phyloP scores from a whole-genome alignment of 2,113 vertebrate species.

The Hippotragus niger region DNA sequence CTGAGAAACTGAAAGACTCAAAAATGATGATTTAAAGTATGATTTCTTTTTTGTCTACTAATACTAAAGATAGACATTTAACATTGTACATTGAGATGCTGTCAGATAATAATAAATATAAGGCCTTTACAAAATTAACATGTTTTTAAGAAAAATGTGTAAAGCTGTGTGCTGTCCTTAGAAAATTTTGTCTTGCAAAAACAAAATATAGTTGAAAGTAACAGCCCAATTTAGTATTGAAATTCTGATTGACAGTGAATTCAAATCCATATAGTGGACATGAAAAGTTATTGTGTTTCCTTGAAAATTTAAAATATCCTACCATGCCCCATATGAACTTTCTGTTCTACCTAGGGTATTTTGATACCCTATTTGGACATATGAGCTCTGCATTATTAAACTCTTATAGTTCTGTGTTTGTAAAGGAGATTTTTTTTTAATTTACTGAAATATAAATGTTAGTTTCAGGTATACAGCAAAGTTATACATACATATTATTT shows the following conservation, averaged over 20 bases:
- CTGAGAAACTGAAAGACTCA: background rate
- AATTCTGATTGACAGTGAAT: background rate
- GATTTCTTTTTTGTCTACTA: background rate
- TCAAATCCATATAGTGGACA: background rate
- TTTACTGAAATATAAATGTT: background rate
- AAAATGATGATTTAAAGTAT: background rate
- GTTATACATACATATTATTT: background rate
- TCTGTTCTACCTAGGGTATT: background rate
- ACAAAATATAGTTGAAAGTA: background rate
- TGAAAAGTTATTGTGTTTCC: background rate
- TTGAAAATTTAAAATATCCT: background rate
- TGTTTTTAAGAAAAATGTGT: background rate
- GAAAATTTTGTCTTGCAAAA: background rate
- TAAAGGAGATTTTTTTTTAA: background rate
- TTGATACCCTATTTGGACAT: background rate
- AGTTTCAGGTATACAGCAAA: background rate
- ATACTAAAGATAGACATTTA: background rate
- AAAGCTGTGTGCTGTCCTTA: background rate
- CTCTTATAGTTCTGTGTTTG: background rate
- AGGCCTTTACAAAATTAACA: background rate
- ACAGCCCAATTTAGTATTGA: background rate
- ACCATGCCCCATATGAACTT: background rate
- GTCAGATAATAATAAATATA: background rate
- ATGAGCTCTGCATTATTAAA: background rate
- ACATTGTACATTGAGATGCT: background rate